A percentile compares a stretch with the other conserved stretches of the same genome.
Conservation (phyloP, 2,888 invertebrate genomes). For the Lasioglossum leucozonium region DNA sequence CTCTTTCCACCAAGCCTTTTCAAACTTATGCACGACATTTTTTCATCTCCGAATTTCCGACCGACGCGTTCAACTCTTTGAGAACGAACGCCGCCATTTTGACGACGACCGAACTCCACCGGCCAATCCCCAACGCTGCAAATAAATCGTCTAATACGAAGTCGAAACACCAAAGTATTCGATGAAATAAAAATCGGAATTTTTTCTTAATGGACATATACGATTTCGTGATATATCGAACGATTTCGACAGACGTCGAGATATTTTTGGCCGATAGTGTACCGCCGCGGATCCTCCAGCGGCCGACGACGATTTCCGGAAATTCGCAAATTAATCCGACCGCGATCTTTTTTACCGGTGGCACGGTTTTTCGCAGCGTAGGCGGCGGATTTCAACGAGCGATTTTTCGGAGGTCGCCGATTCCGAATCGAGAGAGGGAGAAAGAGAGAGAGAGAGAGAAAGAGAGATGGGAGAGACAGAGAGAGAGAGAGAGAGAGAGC, state of each 20-base stretch:
- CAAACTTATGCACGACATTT: conserved; percentile 15
- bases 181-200: too few species aligned
- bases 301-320: conserved; percentile 32
- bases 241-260: not conserved
- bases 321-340: conserved; percentile 63
- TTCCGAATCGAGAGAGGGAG: conserved; percentile 6
- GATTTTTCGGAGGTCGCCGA: conserved; percentile 24
- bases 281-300: not conserved
- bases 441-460: not conserved
- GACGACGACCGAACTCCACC: too few species aligned
- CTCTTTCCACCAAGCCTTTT: too few species aligned
- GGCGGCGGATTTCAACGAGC: conserved; percentile 40
- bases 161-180: too few species aligned
- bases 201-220: too few species aligned
- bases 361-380: conserved; percentile 29
- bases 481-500: too few species aligned
- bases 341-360: conserved; percentile 23
- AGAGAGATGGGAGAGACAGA: not conserved
- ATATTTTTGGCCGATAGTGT: not conserved
- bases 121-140: too few species aligned
- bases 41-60: not conserved
- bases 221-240: too few species aligned
- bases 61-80: not conserved
- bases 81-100: not conserved
- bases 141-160: too few species aligned